These are phyloP conservation scores for Dicrostonyx torquatus DNA, from an alignment of 2,797 vertebrate genomes.

Conservation along the genomic window DNA sequence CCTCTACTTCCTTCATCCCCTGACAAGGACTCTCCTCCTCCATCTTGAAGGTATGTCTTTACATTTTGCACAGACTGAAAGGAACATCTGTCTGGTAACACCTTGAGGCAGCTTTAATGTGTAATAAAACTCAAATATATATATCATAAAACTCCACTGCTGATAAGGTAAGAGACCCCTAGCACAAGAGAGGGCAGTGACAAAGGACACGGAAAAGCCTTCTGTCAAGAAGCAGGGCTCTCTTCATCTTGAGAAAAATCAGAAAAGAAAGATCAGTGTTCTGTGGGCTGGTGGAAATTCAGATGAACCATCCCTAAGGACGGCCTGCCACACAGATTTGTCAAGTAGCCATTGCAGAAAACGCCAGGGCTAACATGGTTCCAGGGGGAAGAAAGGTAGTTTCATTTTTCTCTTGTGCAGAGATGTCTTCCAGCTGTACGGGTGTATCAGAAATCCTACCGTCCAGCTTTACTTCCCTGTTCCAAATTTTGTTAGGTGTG, in stretches of 20 bases:
- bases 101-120: conserved; percentile 19
- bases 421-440: background rate
- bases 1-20: background rate
- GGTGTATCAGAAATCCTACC: background rate
- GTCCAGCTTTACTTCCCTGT: background rate
- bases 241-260: conserved; percentile 1
- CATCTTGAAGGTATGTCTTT: background rate
- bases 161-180: conserved; percentile 2
- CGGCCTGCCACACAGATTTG: background rate
- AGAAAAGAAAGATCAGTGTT: background rate
- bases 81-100: conserved; percentile 19
- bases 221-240: background rate
- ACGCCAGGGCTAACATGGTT: background rate
- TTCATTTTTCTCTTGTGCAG: background rate
- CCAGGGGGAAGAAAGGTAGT: conserved; percentile 15
- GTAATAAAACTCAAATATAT: background rate
- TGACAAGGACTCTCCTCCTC: background rate
- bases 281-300: background rate
- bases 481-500: background rate
- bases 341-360: background rate
- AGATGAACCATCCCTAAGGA: background rate
- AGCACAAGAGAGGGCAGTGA: background rate
- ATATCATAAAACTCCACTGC: background rate
- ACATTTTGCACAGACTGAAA: conserved; percentile 15
- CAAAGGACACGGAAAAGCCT: background rate